Evolutionary conservation across 2,113 vertebrate species (phyloP).

Genomic region (Gyps fulvus): DNA sequence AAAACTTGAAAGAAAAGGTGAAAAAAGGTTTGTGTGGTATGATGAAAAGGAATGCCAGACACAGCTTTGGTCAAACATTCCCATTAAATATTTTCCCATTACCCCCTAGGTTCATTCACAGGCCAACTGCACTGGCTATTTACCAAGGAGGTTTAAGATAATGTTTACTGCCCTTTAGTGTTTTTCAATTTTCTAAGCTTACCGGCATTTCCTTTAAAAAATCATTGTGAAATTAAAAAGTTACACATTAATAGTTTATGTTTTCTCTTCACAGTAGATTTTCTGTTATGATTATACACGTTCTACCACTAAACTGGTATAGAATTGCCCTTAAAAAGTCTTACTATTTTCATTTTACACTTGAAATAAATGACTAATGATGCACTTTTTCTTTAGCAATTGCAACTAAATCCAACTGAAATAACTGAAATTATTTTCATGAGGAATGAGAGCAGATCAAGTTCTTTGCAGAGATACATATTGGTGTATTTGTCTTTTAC

Average conservation of each 20-base stretch:
- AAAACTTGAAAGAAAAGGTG: slow-evolving; percentile 63
- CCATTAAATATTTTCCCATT: slow-evolving; percentile 61
- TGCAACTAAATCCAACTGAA: neutral
- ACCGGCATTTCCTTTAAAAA: neutral
- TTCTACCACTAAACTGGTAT: neutral
- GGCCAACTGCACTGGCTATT: slow-evolving; percentile 57
- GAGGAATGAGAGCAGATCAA: neutral
- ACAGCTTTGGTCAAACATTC: slow-evolving; percentile 61
- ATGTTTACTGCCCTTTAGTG: slow-evolving; percentile 11
- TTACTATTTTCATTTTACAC: neutral
- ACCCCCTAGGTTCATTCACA: slow-evolving; percentile 59
- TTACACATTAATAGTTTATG: neutral
- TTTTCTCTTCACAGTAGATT: neutral
- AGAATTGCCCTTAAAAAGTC: neutral
- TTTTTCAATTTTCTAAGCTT: slow-evolving; percentile 24
- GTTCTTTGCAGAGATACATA: neutral
- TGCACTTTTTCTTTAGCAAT: neutral
- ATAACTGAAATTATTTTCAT: neutral
- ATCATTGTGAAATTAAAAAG: neutral
- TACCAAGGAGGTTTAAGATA: slow-evolving; percentile 48
- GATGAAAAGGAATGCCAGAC: slow-evolving; percentile 66
- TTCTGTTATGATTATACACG: neutral
- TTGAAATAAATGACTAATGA: neutral
- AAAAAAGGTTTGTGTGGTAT: slow-evolving; percentile 53
- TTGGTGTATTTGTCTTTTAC: neutral